Conservation (phyloP, 2,888 invertebrate genomes). For the Cantharis lateralis region DNA sequence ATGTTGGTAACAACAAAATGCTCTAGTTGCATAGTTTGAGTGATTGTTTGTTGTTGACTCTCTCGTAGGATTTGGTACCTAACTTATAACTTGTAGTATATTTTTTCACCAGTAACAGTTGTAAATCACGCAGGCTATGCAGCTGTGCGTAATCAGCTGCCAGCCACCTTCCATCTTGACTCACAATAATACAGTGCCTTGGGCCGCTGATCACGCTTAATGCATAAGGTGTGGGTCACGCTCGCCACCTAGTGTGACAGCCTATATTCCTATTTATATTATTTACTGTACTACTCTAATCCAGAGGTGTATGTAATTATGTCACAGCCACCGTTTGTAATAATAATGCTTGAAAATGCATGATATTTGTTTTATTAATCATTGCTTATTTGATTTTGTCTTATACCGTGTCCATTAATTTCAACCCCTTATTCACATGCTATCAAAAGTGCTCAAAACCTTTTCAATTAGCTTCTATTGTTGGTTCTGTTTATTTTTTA, state of each 20-base stretch:
- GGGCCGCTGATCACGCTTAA: constrained; percentile 57
- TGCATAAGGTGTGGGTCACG: constrained; percentile 54
- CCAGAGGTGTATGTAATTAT: constrained; percentile 61
- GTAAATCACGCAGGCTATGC: constrained; percentile 35
- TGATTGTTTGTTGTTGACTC: constrained; percentile 5
- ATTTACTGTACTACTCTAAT: constrained; percentile 60
- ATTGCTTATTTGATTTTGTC: constrained; percentile 54
- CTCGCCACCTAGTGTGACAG: constrained; percentile 47
- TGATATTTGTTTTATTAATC: constrained; percentile 81
- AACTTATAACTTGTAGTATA: background rate
- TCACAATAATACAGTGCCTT: constrained; percentile 57
- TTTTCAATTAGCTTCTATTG: constrained; percentile 33
- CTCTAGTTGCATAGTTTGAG: constrained; percentile 24
- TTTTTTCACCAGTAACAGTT: background rate
- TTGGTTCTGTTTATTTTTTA: constrained; percentile 11
- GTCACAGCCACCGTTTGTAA: constrained; percentile 75
- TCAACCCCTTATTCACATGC: constrained; percentile 33
- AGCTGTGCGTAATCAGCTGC: constrained; percentile 55
- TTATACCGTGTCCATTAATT: constrained; percentile 43
- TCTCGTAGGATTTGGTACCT: background rate
- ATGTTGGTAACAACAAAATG: constrained; percentile 29
- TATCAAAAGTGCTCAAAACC: constrained; percentile 34
- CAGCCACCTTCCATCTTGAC: constrained; percentile 49
- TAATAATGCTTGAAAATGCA: constrained; percentile 87
- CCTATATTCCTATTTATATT: constrained; percentile 51